phyloP scores from a whole-genome alignment of 1,140 invertebrate genomes.

The Doryteuthis pealeii region DNA sequence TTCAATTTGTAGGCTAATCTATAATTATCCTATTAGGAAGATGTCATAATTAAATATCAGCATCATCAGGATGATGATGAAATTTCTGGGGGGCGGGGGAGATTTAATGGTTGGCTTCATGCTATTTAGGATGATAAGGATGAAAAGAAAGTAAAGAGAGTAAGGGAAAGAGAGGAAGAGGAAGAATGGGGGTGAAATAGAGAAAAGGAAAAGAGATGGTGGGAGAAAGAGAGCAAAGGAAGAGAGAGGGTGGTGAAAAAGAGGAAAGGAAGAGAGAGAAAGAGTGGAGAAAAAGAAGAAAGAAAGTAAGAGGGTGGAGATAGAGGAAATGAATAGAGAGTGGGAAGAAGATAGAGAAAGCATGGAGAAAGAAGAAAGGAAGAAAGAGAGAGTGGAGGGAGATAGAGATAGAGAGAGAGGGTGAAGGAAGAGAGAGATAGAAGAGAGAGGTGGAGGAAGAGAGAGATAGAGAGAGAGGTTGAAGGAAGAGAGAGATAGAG shows the following conservation, averaged over 20 bases:
- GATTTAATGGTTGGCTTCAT: background rate
- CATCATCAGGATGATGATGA: background rate
- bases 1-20: background rate
- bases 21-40: background rate
- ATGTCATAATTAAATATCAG: background rate
- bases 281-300: background rate
- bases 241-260: too few species aligned
- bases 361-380: background rate
- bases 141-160: background rate
- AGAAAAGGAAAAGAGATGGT: background rate
- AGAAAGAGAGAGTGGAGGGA: background rate
- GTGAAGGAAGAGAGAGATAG: too few species aligned
- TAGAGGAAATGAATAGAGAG: background rate
- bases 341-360: too few species aligned
- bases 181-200: background rate
- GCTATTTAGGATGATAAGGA: background rate
- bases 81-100: background rate
- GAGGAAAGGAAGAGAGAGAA: background rate
- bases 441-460: too few species aligned
- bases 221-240: too few species aligned
- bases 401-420: background rate
- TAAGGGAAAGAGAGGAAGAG: background rate
- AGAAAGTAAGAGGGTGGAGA: background rate
- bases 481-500: too few species aligned
- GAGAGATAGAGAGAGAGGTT: too few species aligned